Evolutionary conservation across 2,113 vertebrate species (phyloP), one percentile per base, ranked within the genome.

Genomic region (Calidris pugnax): DNA sequence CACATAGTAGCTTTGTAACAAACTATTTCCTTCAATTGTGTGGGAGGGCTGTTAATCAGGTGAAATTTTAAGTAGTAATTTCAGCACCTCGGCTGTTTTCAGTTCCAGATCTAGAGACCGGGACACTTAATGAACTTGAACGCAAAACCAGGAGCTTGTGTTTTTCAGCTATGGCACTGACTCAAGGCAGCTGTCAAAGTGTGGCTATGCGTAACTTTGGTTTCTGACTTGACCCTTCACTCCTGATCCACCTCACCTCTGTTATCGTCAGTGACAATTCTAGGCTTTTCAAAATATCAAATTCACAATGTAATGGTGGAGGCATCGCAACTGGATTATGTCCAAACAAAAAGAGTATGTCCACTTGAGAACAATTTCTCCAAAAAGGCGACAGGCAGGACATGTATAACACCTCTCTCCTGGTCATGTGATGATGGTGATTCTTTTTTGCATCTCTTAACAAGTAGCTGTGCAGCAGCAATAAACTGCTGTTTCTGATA

Each of bases 401-500:
- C 23, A 30, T 8, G 22, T 18, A 1, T 56, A 30, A 47, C 6
- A 4, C 10, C 19, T 43, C 16, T 10, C 8, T 60, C 14, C 41
- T n/a, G 27, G 8, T 17, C 41, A 16, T 0, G 0, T 41, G 47
- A 19, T 6, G 3, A 22, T 22, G 28, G 9, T 16, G 33, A 35
- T 76, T 19, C 18, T 23, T 37, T 71, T 47, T 50, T 56, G 13
- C 22, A 51, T 24, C 7, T 15, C 6, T 21, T 14, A 33, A 11
- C 21, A 64, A 35, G 2, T 9, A 56, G 32, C 20, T 45, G 22
- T 59, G 55, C 27, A 33, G 19, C 28, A 68, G n/a, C 41, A 47
- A 16, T 30, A 53, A 80, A 21, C 13, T 33, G 26, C 30, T n/a
- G 2, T 35, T 85, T 57, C 56, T 76, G 50, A 2, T 56, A 12